Evolutionary conservation across 2,888 invertebrate species (phyloP), one percentile per base, ranked within the genome.

Genomic region (Horisme vitalbata): DNA sequence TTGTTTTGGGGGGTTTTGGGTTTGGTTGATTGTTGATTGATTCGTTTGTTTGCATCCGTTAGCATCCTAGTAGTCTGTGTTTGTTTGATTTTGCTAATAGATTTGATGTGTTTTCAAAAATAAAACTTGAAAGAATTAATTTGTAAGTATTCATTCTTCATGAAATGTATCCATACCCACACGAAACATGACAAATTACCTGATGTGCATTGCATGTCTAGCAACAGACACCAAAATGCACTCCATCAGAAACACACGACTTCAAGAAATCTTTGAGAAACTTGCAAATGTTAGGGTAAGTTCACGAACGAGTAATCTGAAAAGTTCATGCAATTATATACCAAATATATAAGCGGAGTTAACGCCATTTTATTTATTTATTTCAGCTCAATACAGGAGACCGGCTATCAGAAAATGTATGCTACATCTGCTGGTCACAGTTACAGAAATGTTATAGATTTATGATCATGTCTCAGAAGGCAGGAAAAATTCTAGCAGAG

Each of bases 351-450:
- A n/a, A n/a, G n/a, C n/a, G n/a, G n/a, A n/a, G n/a, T n/a, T n/a
- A n/a, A n/a, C n/a, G n/a, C n/a, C 10, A 24, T 11, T 10, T 10
- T 1, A 11, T 3, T 11, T 26, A 21, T 10, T 26, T 9, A 3
- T 38, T 47, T 32, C 27, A 47, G 47, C 32, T 41, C n/a, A 12
- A 23, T 10, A n/a, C 11, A 9, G 36, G 20, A 12, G 32, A 33
- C 26, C 9, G 23, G 18, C 18, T 18, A 24, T 33, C 32, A 2
- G 32, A 33, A n/a, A 37, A 15, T 4, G 9, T 47, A 28, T 47
- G 47, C 37, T 47, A 41, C 37, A 41, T 43, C 23, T 47, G 47
- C 28, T 47, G 33, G 13, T 28, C 37, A 9, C 47, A 47, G 41
- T 34, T 47, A n/a, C 41, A 37, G 21, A 47, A n/a, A 33, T 47